These are phyloP conservation scores for Telenomus remus DNA, from an alignment of 1,140 invertebrate species.

Conservation along the genomic window DNA sequence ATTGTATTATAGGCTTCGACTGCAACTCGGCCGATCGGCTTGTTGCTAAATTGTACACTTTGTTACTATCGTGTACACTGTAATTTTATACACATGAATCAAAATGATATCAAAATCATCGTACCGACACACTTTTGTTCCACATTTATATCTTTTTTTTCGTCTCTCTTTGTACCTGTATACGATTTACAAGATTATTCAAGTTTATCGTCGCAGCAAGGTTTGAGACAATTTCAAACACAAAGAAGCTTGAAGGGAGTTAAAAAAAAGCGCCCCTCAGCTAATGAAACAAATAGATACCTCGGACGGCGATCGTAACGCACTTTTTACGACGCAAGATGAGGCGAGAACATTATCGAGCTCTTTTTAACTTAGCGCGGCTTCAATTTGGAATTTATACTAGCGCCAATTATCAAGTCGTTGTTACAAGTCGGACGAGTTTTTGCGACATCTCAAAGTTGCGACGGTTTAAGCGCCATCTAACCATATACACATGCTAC, in stretches of 20 bases:
- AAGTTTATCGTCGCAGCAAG: too few species aligned
- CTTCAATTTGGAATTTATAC: constrained; percentile 36
- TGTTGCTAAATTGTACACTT: constrained; percentile 53
- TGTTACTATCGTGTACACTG: constrained; percentile 50
- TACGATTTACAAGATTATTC: background rate
- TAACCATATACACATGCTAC: constrained; percentile 4
- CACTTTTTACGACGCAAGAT: constrained; percentile 12
- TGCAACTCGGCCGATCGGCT: constrained; percentile 21
- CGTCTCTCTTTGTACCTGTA: constrained; percentile 30
- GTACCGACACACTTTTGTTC: constrained; percentile 19
- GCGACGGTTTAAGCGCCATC: constrained; percentile 31
- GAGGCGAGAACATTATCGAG: constrained; percentile 45
- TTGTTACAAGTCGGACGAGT: constrained; percentile 35
- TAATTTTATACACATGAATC: constrained; percentile 54
- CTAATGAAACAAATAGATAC: constrained; percentile 28
- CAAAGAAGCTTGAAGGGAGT: too few species aligned
- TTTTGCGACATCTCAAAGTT: constrained; percentile 35
- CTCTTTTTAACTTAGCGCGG: constrained; percentile 18
- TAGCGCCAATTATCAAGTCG: constrained; percentile 31
- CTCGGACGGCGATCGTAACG: background rate
- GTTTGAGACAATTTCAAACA: too few species aligned
- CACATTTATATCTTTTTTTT: too few species aligned
- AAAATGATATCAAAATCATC: constrained; percentile 56
- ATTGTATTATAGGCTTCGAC: constrained; percentile 50
- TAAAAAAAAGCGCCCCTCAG: too few species aligned